Percentiles rank a stretch among this genome's conserved stretches.
These are phyloP conservation scores for Tamandua tetradactyla DNA, from an alignment of 2,797 vertebrate genomes.

Conservation along the genomic window DNA sequence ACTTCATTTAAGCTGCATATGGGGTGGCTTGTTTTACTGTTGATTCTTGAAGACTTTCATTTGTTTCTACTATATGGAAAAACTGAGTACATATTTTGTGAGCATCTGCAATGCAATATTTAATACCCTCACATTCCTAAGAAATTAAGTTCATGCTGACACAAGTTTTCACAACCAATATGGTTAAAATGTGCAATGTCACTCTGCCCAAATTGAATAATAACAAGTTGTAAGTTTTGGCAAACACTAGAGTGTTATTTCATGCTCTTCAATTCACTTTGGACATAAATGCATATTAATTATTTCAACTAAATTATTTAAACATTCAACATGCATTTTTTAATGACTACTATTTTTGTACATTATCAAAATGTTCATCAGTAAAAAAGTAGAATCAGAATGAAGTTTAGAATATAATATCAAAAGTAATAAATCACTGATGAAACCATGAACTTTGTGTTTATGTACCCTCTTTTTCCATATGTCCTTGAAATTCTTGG, in stretches of 20 bases:
- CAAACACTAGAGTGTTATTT: background rate
- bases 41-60: slow-evolving; percentile 70
- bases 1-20: slow-evolving; percentile 61
- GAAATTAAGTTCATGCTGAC: slow-evolving; percentile 70
- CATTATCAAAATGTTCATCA: background rate
- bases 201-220: slow-evolving; percentile 2
- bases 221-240: slow-evolving; percentile 5
- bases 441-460: background rate
- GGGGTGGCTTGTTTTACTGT: slow-evolving; percentile 66
- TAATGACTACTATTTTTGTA: background rate
- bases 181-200: slow-evolving; percentile 61
- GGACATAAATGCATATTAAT: background rate
- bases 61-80: slow-evolving; percentile 69
- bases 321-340: background rate
- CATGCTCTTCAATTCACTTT: background rate
- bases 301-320: background rate
- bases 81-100: slow-evolving; percentile 73
- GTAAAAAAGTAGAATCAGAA: background rate
- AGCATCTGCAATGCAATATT: slow-evolving; percentile 75
- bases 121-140: slow-evolving; percentile 64
- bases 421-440: background rate
- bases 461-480: background rate
- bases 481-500: background rate
- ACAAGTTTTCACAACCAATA: slow-evolving; percentile 65
- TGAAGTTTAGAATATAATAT: background rate